Evolutionary conservation across 2,797 vertebrate genomes (phyloP), one percentile per base, ranked within the genome.

Genomic region (Benthosema pterotum): DNA sequence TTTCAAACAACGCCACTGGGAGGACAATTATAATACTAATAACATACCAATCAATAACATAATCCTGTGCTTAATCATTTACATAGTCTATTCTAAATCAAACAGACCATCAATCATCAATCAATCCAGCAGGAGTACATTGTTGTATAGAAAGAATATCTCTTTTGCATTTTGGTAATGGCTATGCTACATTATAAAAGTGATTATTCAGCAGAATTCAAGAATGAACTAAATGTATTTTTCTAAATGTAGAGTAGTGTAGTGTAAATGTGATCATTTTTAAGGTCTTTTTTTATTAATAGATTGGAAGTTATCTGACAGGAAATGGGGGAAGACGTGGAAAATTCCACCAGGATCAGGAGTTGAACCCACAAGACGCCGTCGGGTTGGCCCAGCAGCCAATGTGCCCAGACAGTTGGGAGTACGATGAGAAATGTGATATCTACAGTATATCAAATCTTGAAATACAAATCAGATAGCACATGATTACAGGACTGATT

Each of bases 91-190:
- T 9, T 38, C 9, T 38, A 38, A 38, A 42, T 56, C 54, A 42
- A 42, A 42, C 57, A 25, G n/a, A n/a, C n/a, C n/a, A 11, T 25
- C 57, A 48, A 11, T 18, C 17, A 6, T 52, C 49, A 18, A 43
- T 52, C 51, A 4, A 13, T 25, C 50, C 4, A 32, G 28, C 8
- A 38, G 22, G 22, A 25, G 22, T 25, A 25, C 5, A 9, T 38
- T 9, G 50, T 75, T 87, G 75, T 86, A 80, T 80, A 85, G 84
- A 9, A 79, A 17, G 19, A 61, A 67, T 63, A 54, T 45, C 17
- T 55, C 22, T n/a, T n/a, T 38, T 38, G 32, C 32, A 32, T 72
- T 68, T 38, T 66, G 25, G 7, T 38, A 11, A 38, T n/a, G 28
- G 25, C 38, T 64, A 56, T 68, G 70, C 32, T 60, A 57, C 9